Base-by-base conservation (phyloP, 2,888 invertebrate species). In the Fabriciana adippe region DNA sequence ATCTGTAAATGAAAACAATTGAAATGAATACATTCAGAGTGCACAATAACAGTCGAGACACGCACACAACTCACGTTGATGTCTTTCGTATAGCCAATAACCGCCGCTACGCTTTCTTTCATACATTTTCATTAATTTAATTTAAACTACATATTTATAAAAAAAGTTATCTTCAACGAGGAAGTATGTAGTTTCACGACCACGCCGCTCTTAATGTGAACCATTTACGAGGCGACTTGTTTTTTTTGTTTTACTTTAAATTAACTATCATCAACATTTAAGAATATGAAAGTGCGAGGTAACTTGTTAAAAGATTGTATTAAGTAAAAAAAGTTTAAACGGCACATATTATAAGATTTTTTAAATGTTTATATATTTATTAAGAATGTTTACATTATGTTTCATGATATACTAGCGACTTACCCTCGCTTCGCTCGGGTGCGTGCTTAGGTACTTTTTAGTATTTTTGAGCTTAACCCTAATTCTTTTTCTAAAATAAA, bases 1-100 rank as follows among this genome's bases (percentile, higher is more conserved):
- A 21, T 16, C 4, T 14, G 13, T 45, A 15, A 45, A 45, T 50
- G 15, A 1, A 50, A 57, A 50, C 15, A 18, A 15, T 53, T 65
- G 26, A 57, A 21, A 41, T 64, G 13, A 8, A 45, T 66, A 54
- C 53, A 66, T 59, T 26, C 26, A 60, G 59, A 53, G 31, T 48
- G 31, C 13, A 18, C 59, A 41, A 41, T 61, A 61, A 41, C 53
- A 57, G 57, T 64, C 62, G 51, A 54, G 56, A 16, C 61, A 73
- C 79, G 80, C 71, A 68, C 62, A 61, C 66, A 64, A 61, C 54
- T 41, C 57, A 47, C 87, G 88, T 89, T 85, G 87, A 88, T 81
- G 83, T 89, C 87, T 85, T 86, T 83, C 80, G 75, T 80, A 80
- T 69, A 70, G 64, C 56, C 64, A 64, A 51, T 55, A 50, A 54